Evolutionary conservation across 2,888 invertebrate genomes (phyloP).

Genomic region (Drosophila merina): DNA sequence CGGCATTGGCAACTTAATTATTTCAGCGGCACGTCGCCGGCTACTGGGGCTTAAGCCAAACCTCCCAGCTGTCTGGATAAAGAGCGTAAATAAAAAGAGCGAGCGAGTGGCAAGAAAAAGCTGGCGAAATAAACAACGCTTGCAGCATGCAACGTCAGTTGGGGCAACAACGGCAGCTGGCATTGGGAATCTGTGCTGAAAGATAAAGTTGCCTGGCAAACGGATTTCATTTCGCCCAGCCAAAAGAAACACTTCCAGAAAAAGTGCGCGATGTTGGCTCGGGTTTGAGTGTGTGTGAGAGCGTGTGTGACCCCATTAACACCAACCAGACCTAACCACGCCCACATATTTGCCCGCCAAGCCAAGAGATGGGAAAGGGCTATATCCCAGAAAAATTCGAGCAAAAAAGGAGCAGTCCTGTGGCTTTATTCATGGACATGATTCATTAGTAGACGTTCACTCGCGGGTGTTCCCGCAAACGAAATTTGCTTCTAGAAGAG

Average conservation of each 20-base stretch:
- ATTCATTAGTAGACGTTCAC: slow-evolving; percentile 56
- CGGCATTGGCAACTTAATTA: slow-evolving; percentile 70
- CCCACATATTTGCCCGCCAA: slow-evolving; percentile 30
- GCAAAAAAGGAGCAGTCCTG: slow-evolving; percentile 26
- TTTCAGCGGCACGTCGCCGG: slow-evolving; percentile 70
- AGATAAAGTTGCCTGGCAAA: slow-evolving; percentile 68
- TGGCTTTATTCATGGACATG: slow-evolving; percentile 52
- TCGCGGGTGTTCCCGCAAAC: slow-evolving; percentile 23
- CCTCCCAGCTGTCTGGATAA: slow-evolving; percentile 60
- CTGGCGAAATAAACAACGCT: slow-evolving; percentile 43
- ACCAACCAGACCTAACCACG: slow-evolving; percentile 16
- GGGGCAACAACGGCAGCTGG: slow-evolving; percentile 52
- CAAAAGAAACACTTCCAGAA: slow-evolving; percentile 26
- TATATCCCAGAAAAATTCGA: slow-evolving; percentile 9
- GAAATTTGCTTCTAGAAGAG: neutral
- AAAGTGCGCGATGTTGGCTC: slow-evolving; percentile 12
- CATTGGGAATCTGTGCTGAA: slow-evolving; percentile 67
- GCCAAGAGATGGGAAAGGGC: neutral
- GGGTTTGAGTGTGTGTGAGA: slow-evolving; percentile 36
- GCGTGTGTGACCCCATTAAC: slow-evolving; percentile 56
- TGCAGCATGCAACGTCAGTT: slow-evolving; percentile 41
- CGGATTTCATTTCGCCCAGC: slow-evolving; percentile 60
- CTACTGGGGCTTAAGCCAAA: slow-evolving; percentile 61
- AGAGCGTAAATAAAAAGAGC: slow-evolving; percentile 44
- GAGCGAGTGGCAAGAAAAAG: slow-evolving; percentile 14